Evolutionary conservation across 92 coral and sea anemone genomes (phyloP).

Genomic region (Phenganax marumi): DNA sequence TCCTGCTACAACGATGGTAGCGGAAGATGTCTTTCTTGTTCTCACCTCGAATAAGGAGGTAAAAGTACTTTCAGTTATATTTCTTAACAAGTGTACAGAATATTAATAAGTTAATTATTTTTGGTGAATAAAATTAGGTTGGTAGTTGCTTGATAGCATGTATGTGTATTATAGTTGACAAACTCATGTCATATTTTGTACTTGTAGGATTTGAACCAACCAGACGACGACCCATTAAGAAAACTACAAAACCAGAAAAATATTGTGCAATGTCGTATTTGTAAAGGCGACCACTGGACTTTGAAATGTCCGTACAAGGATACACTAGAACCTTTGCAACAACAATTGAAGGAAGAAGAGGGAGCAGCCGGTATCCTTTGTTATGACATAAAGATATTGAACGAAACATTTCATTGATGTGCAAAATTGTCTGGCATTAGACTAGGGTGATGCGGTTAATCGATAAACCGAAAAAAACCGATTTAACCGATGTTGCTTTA

Average conservation of each 20-base stretch:
- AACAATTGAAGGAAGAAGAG: constrained; percentile 80
- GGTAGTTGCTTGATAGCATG: too few species aligned
- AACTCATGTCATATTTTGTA: background rate
- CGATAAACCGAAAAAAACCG: too few species aligned
- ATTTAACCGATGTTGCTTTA: too few species aligned
- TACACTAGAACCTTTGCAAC: constrained; percentile 91
- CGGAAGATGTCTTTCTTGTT: constrained; percentile 90
- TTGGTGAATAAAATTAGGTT: background rate
- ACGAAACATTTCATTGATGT: background rate
- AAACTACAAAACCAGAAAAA: constrained; percentile 75
- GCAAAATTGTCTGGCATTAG: background rate
- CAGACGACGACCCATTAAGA: constrained; percentile 74
- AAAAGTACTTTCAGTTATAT: background rate
- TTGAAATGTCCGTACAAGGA: constrained; percentile 99
- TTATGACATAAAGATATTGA: background rate
- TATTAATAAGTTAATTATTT: background rate
- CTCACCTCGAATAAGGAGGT: constrained; percentile 84
- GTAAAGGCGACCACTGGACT: constrained; percentile 99
- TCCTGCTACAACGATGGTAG: constrained; percentile 85
- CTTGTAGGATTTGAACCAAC: constrained; percentile 72
- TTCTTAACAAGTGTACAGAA: too few species aligned
- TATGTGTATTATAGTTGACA: background rate
- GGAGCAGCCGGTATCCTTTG: constrained; percentile 71
- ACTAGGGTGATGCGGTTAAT: too few species aligned
- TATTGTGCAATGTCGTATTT: constrained; percentile 95